Evolutionary conservation across 2,797 vertebrate species (phyloP), one percentile per base, ranked within the genome.

Genomic region (Sebastes trivittatus): DNA sequence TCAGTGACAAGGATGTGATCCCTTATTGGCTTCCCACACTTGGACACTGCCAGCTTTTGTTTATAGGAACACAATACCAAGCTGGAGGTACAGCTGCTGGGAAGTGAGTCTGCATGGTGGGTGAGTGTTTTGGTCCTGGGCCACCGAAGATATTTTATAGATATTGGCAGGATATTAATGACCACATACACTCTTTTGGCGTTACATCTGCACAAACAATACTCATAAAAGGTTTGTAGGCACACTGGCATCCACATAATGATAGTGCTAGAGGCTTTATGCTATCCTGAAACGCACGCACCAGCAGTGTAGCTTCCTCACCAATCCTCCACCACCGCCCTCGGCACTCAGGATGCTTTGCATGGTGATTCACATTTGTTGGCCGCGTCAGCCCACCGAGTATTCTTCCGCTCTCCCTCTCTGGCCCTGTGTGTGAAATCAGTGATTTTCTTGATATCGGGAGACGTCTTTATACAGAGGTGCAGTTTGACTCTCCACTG

Each of bases 281-380:
- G 29, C 22, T 20, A 69, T 80, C 64, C 34, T 76, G 14, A 70
- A 54, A 61, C 6, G 7, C 38, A 30, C 76, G 63, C 38, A 71
- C 25, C 54, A 74, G 60, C 36, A 67, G 42, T 38, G 67, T 25
- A 56, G 69, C 72, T 18, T 64, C 65, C 49, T 78, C 42, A 60
- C 34, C 32, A 30, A 32, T 55, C 59, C 75, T 55, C 55, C 25
- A 55, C 29, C 46, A 49, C 16, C 34, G 36, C 63, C 42, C 60
- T 63, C 63, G 55, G 77, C 65, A 1, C 29, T 81, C 62, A 23
- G 20, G 63, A 61, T 60, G 38, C 46, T 75, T 80, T 89, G 77
- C 82, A 66, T 69, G 22, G 46, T 87, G 82, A 86, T 74, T 91
- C 81, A 87, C 60, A 52, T 76, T 82, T 75, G 73, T 80, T 66